These are phyloP conservation scores for Drosophila biarmipes DNA, from an alignment of 1,140 invertebrate species.

Conservation along the genomic window DNA sequence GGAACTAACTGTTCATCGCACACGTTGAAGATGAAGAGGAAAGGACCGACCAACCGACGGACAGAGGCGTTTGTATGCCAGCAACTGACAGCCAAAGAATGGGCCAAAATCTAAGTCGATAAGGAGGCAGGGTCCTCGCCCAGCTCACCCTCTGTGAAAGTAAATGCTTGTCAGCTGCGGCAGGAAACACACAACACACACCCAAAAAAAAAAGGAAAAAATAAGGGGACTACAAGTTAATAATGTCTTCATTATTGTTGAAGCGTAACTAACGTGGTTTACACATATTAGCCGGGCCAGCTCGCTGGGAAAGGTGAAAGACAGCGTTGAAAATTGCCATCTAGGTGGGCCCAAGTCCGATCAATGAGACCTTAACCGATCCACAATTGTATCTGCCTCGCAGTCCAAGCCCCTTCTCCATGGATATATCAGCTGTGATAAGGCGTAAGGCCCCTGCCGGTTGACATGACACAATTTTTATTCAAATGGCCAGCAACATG, in stretches of 20 bases:
- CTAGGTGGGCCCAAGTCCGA: slow-evolving; percentile 56
- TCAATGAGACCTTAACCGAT: slow-evolving; percentile 60
- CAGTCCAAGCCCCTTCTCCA: slow-evolving; percentile 6
- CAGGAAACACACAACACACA: slow-evolving; percentile 67
- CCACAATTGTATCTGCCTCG: slow-evolving; percentile 61
- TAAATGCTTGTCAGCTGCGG: slow-evolving; percentile 79
- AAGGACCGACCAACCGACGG: slow-evolving; percentile 39
- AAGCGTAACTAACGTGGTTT: slow-evolving; percentile 83
- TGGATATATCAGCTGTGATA: slow-evolving; percentile 54
- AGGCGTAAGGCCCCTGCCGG: slow-evolving; percentile 43
- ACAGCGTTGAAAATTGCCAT: slow-evolving; percentile 71
- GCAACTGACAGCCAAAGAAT: slow-evolving; percentile 77
- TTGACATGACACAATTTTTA: slow-evolving; percentile 81
- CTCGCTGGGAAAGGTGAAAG: slow-evolving; percentile 61
- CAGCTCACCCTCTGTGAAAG: slow-evolving; percentile 54
- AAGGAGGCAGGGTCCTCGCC: slow-evolving; percentile 40
- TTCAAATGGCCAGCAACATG: slow-evolving; percentile 77
- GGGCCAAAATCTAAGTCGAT: slow-evolving; percentile 63
- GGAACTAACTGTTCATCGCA: slow-evolving; percentile 80
- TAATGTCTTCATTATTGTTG: slow-evolving; percentile 84
- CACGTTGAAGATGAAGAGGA: slow-evolving; percentile 73
- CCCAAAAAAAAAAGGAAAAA: slow-evolving; percentile 11
- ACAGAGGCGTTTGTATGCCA: slow-evolving; percentile 66
- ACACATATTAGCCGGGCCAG: slow-evolving; percentile 78
- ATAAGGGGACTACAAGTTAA: slow-evolving; percentile 73